Conservation (phyloP, 2,797 vertebrate genomes). For the Rallus crepitans region DNA sequence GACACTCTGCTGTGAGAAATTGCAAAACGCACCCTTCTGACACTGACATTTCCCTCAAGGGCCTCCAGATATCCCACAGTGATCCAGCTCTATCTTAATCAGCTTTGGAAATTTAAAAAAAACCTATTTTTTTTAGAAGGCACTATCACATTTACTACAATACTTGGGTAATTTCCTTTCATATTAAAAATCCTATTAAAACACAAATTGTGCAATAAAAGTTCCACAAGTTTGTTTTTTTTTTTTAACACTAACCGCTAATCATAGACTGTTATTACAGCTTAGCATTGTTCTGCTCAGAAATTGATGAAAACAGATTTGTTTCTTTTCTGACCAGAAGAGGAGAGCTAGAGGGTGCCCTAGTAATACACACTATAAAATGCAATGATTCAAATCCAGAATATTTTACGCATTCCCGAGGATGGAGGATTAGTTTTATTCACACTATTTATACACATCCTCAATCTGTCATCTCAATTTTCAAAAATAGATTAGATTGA, state of each 20-base stretch:
- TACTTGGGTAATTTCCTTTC: not conserved
- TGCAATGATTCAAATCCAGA: not conserved
- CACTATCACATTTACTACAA: not conserved
- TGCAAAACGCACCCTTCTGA: not conserved
- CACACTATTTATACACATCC: not conserved
- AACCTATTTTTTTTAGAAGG: no score
- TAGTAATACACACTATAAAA: not conserved
- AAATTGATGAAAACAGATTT: not conserved
- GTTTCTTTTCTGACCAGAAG: not conserved
- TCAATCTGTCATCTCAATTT: not conserved
- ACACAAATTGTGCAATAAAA: not conserved
- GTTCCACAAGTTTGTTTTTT: not conserved
- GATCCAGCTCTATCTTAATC: not conserved
- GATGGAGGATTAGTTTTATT: not conserved
- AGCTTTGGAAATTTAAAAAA: not conserved
- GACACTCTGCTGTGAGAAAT: not conserved
- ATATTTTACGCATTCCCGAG: not conserved
- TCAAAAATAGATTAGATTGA: not conserved
- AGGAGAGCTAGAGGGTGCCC: not conserved
- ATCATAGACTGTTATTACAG: not conserved
- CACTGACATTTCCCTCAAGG: not conserved
- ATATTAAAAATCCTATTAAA: slow-evolving; percentile 23
- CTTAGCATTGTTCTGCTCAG: not conserved
- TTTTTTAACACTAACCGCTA: slow-evolving; percentile 12
- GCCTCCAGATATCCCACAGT: not conserved